Evolutionary conservation across 1,140 invertebrate genomes (phyloP), one percentile per base, ranked within the genome.

Genomic region (Halictus rubicundus): DNA sequence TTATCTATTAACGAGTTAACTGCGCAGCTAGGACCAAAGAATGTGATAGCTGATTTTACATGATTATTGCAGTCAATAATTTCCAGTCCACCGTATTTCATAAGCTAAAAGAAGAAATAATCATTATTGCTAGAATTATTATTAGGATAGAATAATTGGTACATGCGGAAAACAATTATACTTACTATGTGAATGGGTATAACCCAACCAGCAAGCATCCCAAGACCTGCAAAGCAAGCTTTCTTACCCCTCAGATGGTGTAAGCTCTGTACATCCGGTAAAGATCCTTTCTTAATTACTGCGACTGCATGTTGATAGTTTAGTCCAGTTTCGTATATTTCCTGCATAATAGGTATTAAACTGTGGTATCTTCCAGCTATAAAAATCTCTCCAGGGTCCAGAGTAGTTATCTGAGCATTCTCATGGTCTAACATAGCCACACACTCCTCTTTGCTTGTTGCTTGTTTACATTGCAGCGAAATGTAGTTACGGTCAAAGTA

Each of bases 1-100:
- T 97, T 97, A 89, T 98, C 96, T 49, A 96, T 95, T 19, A 99
- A 92, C 1, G 98, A 97, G 91, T 99, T 98, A 0, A 98, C 97
- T 25, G 98, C 97, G 94, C 98, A 99, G 68, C 98, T 98, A 66
- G 95, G 94, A 7, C 97, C 96, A 91, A 99, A 99, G 90, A 95
- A 99, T 79, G 96, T 95, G 14, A 97, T 97, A 0, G 98, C 96
- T 6, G 97, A 97, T 92, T 99, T 98, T 0, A 99, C 97, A 90
- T 99, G 97, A 93, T 99, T 99, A 87, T 99, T 99, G 88, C 98
- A 99, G 90, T 98, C 97, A 42, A 97, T 95, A 54, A 98, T 95
- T 89, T 97, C 95, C 93, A 98, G 95, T 49, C 95, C 95, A 37
- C 96, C 96, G 78, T 96, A 92, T 88, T 95, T 94, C 95, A 99